A percentile compares a stretch with the other conserved stretches of the same genome.
These are phyloP conservation scores for Venustaconcha ellipsiformis DNA, from an alignment of 1,140 invertebrate genomes.

Conservation along the genomic window DNA sequence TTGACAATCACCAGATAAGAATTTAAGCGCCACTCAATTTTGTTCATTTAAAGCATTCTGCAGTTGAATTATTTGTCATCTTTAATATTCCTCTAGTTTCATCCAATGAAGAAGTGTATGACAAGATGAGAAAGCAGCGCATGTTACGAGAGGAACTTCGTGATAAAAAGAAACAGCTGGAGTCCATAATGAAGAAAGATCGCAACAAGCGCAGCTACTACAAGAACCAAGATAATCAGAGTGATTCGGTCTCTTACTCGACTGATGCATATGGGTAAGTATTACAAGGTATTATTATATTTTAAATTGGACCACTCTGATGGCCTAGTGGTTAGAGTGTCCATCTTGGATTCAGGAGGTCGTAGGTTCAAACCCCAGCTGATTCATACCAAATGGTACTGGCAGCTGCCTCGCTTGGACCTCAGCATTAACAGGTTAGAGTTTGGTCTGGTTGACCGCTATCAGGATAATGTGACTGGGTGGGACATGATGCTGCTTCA, in stretches of 20 bases:
- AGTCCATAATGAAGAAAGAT: constrained; percentile 68
- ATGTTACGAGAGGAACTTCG: constrained; percentile 65
- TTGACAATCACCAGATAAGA: too few relatives aligned
- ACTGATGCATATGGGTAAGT: constrained; percentile 64
- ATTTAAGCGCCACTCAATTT: too few relatives aligned
- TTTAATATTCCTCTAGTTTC: constrained; percentile 46
- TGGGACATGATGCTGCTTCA: too few relatives aligned
- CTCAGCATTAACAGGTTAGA: too few relatives aligned
- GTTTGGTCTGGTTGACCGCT: too few relatives aligned
- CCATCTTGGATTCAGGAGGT: too few relatives aligned
- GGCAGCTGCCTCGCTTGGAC: too few relatives aligned
- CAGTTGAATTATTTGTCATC: background rate
- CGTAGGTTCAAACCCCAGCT: too few relatives aligned
- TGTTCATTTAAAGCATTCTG: background rate
- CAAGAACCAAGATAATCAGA: constrained; percentile 67
- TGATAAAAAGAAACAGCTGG: constrained; percentile 65
- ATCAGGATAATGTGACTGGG: too few relatives aligned
- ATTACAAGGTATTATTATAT: background rate
- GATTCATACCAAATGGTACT: too few relatives aligned
- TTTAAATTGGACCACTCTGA: too few relatives aligned
- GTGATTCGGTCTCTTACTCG: constrained; percentile 65
- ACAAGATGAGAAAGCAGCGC: constrained; percentile 66
- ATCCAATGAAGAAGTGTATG: constrained; percentile 68
- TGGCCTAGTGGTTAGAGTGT: too few relatives aligned
- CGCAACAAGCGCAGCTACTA: constrained; percentile 59